Evolutionary conservation across 2,113 vertebrate genomes (phyloP).

Genomic region (Cygnus atratus): DNA sequence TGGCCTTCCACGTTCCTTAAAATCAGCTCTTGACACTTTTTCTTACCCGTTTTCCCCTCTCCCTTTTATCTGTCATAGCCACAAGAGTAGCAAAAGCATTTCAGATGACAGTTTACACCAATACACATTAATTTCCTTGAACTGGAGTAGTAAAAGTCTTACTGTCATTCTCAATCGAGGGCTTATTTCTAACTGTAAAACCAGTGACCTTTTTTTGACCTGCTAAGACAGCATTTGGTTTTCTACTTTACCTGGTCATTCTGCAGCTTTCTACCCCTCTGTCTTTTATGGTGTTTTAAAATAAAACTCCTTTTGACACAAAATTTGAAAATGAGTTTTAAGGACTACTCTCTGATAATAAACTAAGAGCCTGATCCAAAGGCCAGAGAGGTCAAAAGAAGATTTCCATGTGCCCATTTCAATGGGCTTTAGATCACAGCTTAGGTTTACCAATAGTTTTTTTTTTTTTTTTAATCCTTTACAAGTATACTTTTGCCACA

Average conservation of each 20-base stretch:
- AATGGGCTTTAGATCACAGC: neutral
- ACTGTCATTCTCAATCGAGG: slow-evolving; percentile 17
- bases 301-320: neutral
- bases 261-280: neutral
- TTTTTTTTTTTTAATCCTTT: neutral
- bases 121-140: neutral
- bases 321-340: neutral
- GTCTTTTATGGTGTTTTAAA: neutral
- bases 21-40: neutral
- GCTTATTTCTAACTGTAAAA: slow-evolving; percentile 20
- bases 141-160: neutral
- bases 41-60: neutral
- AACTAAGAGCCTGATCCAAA: neutral
- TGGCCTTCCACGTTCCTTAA: neutral
- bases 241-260: neutral
- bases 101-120: neutral
- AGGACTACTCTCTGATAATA: neutral
- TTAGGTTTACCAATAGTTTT: neutral
- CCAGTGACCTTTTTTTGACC: slow-evolving; percentile 23
- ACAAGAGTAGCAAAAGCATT: neutral
- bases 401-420: neutral
- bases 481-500: neutral
- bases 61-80: neutral
- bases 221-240: slow-evolving; percentile 25
- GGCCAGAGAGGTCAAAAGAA: neutral